Percentiles rank a stretch among this genome's conserved stretches.
These are phyloP conservation scores for Chionoecetes opilio DNA, from an alignment of 1,140 invertebrate species.

Conservation along the genomic window DNA sequence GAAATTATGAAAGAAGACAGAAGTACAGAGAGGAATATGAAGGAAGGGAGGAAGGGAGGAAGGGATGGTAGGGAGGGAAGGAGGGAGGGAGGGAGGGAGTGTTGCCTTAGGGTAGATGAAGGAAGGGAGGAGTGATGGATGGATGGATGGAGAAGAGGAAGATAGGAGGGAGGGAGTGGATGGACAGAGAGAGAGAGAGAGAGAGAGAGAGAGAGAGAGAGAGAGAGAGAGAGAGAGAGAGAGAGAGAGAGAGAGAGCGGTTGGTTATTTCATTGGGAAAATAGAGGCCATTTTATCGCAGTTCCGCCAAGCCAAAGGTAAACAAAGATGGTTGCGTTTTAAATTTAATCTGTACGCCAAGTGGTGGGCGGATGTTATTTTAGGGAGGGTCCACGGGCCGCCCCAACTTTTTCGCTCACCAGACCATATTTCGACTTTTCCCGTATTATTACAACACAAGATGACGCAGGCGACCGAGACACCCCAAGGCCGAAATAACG, in stretches of 20 bases:
- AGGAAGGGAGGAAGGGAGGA: background rate
- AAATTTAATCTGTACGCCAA: slow-evolving; percentile 79
- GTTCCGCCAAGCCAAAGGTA: slow-evolving; percentile 77
- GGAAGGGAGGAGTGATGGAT: background rate
- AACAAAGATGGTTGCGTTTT: slow-evolving; percentile 79
- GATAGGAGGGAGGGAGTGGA: background rate
- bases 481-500: background rate
- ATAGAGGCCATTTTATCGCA: slow-evolving; percentile 75
- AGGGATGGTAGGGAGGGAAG: background rate
- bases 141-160: background rate
- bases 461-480: background rate
- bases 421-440: slow-evolving; percentile 7
- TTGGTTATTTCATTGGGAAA: slow-evolving; percentile 74
- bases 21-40: background rate
- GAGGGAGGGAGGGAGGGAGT: background rate
- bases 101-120: background rate
- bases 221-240: background rate
- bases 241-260: slow-evolving; percentile 2
- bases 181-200: background rate
- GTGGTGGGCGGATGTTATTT: slow-evolving; percentile 78
- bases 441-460: slow-evolving; percentile 20
- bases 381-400: slow-evolving; percentile 69
- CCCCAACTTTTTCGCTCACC: slow-evolving; percentile 9
- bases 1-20: slow-evolving; percentile 21
- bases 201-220: background rate